Evolutionary conservation across 2,797 vertebrate genomes (phyloP).

Genomic region (Neoniphon sammara): DNA sequence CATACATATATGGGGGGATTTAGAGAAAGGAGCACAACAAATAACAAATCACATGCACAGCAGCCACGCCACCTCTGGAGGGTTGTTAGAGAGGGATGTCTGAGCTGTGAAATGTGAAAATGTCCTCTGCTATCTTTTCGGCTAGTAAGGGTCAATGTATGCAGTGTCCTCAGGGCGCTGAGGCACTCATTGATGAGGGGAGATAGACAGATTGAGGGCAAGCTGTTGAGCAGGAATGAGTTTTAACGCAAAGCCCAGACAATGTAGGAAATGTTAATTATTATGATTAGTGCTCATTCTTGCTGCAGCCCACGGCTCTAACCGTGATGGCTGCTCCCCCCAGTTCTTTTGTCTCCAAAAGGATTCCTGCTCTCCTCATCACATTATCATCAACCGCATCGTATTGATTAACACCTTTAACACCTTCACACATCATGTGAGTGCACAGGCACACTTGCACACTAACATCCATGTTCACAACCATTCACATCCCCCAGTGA

Average conservation of each 20-base stretch:
- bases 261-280: constrained; percentile 72
- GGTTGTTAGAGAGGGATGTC: constrained; percentile 16
- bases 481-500: too few species aligned
- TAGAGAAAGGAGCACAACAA: constrained; percentile 13
- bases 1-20: constrained; percentile 22
- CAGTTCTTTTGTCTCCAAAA: constrained; percentile 28
- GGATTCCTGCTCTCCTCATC: constrained; percentile 41
- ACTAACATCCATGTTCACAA: constrained; percentile 1
- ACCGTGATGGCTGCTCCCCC: constrained; percentile 40
- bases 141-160: constrained; percentile 30
- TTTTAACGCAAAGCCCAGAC: constrained; percentile 56
- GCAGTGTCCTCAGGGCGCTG: constrained; percentile 26
- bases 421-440: constrained; percentile 8
- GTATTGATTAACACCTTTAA: constrained; percentile 47
- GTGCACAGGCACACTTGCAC: constrained; percentile 27
- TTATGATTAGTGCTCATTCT: constrained; percentile 65
- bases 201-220: constrained; percentile 57
- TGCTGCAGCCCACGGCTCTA: constrained; percentile 49
- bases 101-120: constrained; percentile 24
- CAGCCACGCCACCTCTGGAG: constrained; percentile 17
- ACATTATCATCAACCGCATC: constrained; percentile 27
- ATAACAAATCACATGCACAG: constrained; percentile 49
- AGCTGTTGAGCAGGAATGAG: constrained; percentile 45
- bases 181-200: constrained; percentile 33
- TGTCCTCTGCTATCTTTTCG: constrained; percentile 14